Base-by-base conservation (phyloP, 2,797 vertebrate genomes). In the Sus cebifrons region DNA sequence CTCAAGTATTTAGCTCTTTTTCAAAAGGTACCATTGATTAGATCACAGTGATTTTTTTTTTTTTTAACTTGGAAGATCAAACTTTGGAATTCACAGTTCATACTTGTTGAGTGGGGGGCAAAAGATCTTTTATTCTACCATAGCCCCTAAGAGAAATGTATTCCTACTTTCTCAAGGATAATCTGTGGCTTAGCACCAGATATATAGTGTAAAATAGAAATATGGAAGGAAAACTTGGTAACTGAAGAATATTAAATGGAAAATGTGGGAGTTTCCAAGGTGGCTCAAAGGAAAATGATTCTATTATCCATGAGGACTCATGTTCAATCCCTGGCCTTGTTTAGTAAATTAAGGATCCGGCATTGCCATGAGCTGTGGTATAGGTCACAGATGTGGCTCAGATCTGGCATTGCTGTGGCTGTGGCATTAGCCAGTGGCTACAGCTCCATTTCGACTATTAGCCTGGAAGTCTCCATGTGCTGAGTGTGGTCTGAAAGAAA, bases 21-120 rank as follows among this genome's bases (percentile, higher is more conserved):
- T 12, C 20, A 44, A 83, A 96, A 94, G n/a, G 77, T 88, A 10
- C 23, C 16, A 29, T 84, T 68, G 62, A 78, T 36, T n/a, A 64
- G 60, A 75, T 96, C 25, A 36, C 54, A 84, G 60, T 64, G n/a
- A 78, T 85, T 85, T 49, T 49, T 10, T 10, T 10, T 10, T 49
- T 3, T 87, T 94, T 90, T 21, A 84, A 81, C 74, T 65, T 73
- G 20, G 25, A 86, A 89, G 20, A 73, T 36, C 49, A 75, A 60
- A 92, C 56, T 95, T 91, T 89, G 52, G 54, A 88, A 84, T 15
- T 71, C 12, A 88, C 2, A n/a, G 32, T 92, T 89, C 11, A 49
- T 71, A 14, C 29, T 86, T 95, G 29, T 86, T 25, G 44, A 10
- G 44, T 75, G 67, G 29, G 10, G 20, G 49, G 75, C 60, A 96